Percentiles rank a stretch among this genome's conserved stretches.
Conservation (phyloP, 2,797 vertebrate species). For the Sebastes hubbsi region DNA sequence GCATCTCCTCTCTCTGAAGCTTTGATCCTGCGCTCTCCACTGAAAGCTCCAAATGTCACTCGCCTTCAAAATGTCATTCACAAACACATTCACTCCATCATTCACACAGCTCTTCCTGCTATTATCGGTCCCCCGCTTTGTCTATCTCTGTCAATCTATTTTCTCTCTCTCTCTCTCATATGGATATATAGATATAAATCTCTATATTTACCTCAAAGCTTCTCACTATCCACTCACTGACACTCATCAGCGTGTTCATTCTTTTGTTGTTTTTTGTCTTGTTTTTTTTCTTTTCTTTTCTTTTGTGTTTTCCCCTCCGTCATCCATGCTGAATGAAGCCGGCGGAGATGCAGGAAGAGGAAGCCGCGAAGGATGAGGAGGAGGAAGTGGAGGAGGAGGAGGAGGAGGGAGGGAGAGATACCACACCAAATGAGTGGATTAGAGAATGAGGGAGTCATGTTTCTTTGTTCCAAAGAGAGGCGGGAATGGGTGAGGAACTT, state of each 20-base stretch:
- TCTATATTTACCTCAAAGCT: conserved; percentile 29
- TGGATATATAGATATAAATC: conserved; percentile 54
- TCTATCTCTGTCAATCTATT: not conserved
- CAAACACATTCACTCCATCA: conserved; percentile 58
- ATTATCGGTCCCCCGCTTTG: not conserved
- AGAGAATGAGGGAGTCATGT: conserved; percentile 83
- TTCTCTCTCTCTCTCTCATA: conserved; percentile 1
- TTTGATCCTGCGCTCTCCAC: conserved; percentile 56
- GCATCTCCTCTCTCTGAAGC: conserved; percentile 21
- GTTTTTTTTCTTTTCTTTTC: conserved; percentile 27
- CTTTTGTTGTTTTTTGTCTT: conserved; percentile 59
- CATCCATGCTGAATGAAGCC: conserved; percentile 74
- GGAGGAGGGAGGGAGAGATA: conserved; percentile 83
- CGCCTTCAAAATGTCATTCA: conserved; percentile 70
- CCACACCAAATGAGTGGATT: conserved; percentile 85
- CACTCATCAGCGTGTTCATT: conserved; percentile 71
- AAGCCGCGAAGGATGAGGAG: conserved; percentile 71
- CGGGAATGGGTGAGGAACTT: conserved; percentile 82
- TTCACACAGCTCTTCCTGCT: conserved; percentile 46
- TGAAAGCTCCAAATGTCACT: conserved; percentile 67
- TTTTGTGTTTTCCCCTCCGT: conserved; percentile 53
- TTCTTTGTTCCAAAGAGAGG: conserved; percentile 74
- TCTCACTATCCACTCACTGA: conserved; percentile 52
- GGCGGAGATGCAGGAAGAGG: conserved; percentile 80
- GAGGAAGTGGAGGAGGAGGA: conserved; percentile 68